Conservation (phyloP, 2,113 vertebrate genomes). For the Gobio gobio region DNA sequence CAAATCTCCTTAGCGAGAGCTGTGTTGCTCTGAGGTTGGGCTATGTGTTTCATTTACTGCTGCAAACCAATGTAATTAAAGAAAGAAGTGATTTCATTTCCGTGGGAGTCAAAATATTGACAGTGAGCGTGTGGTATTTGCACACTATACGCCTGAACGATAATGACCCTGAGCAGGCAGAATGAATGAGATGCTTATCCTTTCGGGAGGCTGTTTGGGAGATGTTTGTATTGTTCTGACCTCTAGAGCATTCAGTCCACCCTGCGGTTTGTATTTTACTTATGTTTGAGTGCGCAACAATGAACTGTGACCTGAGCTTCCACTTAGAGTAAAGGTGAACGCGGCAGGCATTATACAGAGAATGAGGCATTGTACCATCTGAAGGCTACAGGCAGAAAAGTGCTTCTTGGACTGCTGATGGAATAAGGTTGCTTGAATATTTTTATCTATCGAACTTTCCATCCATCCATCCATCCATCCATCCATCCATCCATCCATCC, state of each 20-base stretch:
- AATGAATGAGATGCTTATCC: constrained; percentile 43
- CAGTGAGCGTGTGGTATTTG: neutral
- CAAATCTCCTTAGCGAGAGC: neutral
- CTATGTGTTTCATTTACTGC: constrained; percentile 1
- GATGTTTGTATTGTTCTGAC: neutral
- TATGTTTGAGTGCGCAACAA: neutral
- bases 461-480: neutral
- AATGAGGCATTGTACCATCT: neutral
- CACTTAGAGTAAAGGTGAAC: neutral
- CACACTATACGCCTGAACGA: neutral
- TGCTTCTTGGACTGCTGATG: neutral
- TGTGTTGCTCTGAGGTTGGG: neutral
- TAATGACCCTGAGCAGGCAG: constrained; percentile 14
- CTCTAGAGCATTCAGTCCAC: neutral
- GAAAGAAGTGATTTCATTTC: constrained; percentile 6
- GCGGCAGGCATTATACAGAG: neutral
- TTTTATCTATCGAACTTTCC: too few relatives aligned
- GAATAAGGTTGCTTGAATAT: constrained; percentile 9
- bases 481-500: neutral
- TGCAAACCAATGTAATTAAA: constrained; percentile 31
- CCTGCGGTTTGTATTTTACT: neutral
- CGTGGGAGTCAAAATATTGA: constrained; percentile 31
- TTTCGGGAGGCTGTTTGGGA: neutral
- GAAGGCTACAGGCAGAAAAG: neutral
- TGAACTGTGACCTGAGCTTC: neutral